Conservation (phyloP, 2,113 vertebrate genomes). For the Ochotona princeps region DNA sequence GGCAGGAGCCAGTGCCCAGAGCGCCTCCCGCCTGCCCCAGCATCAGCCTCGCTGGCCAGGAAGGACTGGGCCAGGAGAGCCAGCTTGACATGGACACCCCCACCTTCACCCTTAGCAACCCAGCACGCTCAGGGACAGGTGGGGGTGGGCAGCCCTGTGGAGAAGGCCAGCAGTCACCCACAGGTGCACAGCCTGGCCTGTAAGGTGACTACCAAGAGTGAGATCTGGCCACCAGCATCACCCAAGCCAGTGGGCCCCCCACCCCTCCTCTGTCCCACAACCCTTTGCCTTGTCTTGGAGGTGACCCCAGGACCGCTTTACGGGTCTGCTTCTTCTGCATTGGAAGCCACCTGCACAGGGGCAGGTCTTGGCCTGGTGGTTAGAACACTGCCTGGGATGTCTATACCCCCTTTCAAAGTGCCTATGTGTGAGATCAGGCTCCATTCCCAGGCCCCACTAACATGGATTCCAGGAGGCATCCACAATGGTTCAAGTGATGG, state of each 20-base stretch:
- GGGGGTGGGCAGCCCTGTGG: background rate
- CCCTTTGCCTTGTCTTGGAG: background rate
- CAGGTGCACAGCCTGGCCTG: background rate
- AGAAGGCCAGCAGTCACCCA: background rate
- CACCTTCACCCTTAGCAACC: background rate
- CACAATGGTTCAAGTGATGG: too few relatives aligned
- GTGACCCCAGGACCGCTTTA: background rate
- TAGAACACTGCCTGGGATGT: too few relatives aligned
- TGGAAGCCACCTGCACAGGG: too few relatives aligned
- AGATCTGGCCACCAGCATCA: background rate
- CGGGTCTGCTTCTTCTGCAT: fast-evolving
- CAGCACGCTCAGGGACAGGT: background rate
- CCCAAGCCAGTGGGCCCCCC: background rate
- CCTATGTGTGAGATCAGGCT: too few relatives aligned
- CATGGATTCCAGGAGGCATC: too few relatives aligned
- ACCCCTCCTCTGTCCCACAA: background rate
- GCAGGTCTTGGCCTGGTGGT: too few relatives aligned
- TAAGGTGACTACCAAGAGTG: background rate
- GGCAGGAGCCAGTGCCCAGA: slow-evolving; percentile 17
- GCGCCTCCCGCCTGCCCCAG: background rate
- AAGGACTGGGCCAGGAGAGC: background rate
- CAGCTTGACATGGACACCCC: too few relatives aligned
- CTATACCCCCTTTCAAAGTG: too few relatives aligned
- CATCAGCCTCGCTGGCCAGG: background rate
- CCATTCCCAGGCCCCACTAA: too few relatives aligned